Percentiles rank a stretch among this genome's conserved stretches.
Evolutionary conservation across 1,140 invertebrate species (phyloP).

Genomic region (Solenopsis fugax): DNA sequence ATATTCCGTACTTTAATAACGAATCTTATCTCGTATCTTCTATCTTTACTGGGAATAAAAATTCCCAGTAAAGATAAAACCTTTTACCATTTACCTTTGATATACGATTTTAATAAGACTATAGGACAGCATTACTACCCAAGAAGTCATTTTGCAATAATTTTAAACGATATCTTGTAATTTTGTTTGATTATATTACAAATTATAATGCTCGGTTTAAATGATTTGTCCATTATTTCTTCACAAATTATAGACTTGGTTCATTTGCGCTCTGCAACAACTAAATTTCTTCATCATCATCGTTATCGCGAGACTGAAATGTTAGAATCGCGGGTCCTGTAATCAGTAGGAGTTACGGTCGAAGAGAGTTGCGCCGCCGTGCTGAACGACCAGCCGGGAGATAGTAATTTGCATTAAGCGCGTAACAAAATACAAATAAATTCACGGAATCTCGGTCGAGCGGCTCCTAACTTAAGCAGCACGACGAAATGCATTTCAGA

Average conservation of each 20-base stretch:
- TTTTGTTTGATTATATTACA: not conserved
- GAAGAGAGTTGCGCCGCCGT: not conserved
- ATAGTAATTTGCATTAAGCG: constrained; percentile 24
- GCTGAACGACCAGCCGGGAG: not conserved
- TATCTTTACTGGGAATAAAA: not conserved
- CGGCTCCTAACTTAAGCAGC: constrained; percentile 35
- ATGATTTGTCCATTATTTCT: not conserved
- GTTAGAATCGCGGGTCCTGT: not conserved
- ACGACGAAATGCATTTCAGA: constrained; percentile 16
- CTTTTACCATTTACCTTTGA: constrained; percentile 2
- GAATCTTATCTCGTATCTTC: not conserved
- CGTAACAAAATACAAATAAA: constrained; percentile 63
- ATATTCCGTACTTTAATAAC: constrained; percentile 41
- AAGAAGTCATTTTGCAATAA: not conserved
- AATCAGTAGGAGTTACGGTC: not conserved
- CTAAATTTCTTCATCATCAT: constrained; percentile 16
- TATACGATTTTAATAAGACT: constrained; percentile 25
- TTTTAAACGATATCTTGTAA: not conserved
- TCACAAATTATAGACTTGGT: not conserved
- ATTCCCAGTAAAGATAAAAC: too few relatives aligned
- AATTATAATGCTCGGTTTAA: constrained; percentile 3
- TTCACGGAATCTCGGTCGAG: constrained; percentile 16
- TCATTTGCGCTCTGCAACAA: not conserved
- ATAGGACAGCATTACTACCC: not conserved
- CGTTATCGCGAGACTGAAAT: constrained; percentile 5